These are phyloP conservation scores for Drosophila kambysellisi DNA, from an alignment of 2,888 invertebrate species.

Conservation along the genomic window DNA sequence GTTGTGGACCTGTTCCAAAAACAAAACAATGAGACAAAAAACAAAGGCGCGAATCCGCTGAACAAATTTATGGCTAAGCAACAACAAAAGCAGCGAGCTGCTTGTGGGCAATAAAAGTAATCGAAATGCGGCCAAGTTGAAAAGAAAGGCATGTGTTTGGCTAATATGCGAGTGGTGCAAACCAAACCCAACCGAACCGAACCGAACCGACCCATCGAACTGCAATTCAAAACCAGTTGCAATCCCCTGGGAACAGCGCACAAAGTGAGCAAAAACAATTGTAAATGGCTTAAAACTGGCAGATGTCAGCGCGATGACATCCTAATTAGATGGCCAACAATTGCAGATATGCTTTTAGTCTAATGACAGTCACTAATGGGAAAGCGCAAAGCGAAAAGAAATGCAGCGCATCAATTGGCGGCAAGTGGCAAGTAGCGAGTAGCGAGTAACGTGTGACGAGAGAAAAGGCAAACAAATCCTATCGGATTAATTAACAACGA, in stretches of 20 bases:
- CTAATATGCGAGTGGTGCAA: slow-evolving; percentile 58
- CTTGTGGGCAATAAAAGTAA: slow-evolving; percentile 55
- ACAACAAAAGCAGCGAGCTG: slow-evolving; percentile 60
- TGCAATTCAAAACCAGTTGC: slow-evolving; percentile 14
- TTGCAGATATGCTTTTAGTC: slow-evolving; percentile 63
- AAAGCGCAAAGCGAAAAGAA: slow-evolving; percentile 2
- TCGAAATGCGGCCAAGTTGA: slow-evolving; percentile 55
- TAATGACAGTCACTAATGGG: slow-evolving; percentile 58
- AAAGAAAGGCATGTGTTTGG: slow-evolving; percentile 18
- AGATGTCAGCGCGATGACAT: slow-evolving; percentile 40
- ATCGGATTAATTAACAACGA: not conserved
- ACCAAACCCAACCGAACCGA: not conserved
- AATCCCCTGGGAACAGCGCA: slow-evolving; percentile 49
- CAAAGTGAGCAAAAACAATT: slow-evolving; percentile 68
- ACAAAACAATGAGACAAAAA: slow-evolving; percentile 1
- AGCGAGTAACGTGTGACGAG: not conserved
- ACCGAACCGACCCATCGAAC: not conserved
- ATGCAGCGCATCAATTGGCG: slow-evolving; percentile 1
- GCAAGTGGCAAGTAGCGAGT: not conserved
- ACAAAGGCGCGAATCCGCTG: slow-evolving; percentile 26
- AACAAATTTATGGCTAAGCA: slow-evolving; percentile 63
- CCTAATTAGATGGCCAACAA: slow-evolving; percentile 65
- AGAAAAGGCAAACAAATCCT: not conserved
- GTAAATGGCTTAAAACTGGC: slow-evolving; percentile 32
- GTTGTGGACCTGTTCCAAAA: not conserved